Evolutionary conservation across 2,888 invertebrate genomes (phyloP), one percentile per base, ranked within the genome.

Genomic region (Griposia aprilina): DNA sequence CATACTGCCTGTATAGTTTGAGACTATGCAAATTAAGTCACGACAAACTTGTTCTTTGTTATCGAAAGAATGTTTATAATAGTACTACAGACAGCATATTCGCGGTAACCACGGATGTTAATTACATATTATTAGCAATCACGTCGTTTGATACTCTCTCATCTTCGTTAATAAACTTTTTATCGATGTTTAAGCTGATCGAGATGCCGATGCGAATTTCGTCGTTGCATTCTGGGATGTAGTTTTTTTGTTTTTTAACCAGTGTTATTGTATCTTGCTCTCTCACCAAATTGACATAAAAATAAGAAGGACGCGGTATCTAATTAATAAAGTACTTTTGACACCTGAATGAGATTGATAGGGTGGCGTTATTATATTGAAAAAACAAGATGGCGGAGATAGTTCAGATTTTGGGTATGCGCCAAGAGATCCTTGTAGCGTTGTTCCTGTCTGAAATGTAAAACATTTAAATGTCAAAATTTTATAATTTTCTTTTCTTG

Each of bases 21-120:
- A 60, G 48, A 26, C 70, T 81, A 86, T 84, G 80, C 82, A 86
- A 80, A 85, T 83, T 70, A 48, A 76, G 75, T 77, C 77, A 84
- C 82, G 77, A 84, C 75, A 74, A 48, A 13, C 66, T 63, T 26
- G 48, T 68, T 76, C 57, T 30, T 73, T 59, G 50, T 36, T 48
- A 65, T n/a, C 26, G 50, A 69, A 74, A 55, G 17, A 65, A 52
- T 80, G 74, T 82, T 76, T 80, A 62, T 80, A 55, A 23, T 72
- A 66, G 68, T 62, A 55, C 23, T 68, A 66, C 68, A 66, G 36
- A 66, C 68, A 66, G 36, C 45, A 63, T 60, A 30, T 52, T 67
- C 55, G 41, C 67, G 20, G 41, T 57, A 30, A 81, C 60, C 41
- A 23, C 45, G 11, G 23, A 60, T 79, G 23, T 13, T 63, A 73